Evolutionary conservation across 2,888 invertebrate genomes (phyloP), one percentile per base, ranked within the genome.

Genomic region (Neoaliturus tenellus): DNA sequence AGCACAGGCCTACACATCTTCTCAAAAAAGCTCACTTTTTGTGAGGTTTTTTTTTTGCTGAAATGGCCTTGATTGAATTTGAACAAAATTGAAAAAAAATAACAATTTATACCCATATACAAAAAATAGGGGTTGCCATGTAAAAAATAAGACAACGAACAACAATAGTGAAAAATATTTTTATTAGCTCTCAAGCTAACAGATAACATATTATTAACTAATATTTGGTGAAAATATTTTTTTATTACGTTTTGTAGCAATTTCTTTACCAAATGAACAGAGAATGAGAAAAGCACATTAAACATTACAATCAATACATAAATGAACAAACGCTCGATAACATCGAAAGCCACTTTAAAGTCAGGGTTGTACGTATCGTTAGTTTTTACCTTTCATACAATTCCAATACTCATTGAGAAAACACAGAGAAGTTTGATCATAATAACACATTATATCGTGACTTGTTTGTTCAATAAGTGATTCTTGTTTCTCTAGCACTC

Each of bases 111-210:
- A n/a, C n/a, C n/a, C n/a, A n/a, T n/a, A n/a, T n/a, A n/a, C n/a
- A n/a, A n/a, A n/a, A n/a, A n/a, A n/a, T n/a, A n/a, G n/a, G n/a
- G n/a, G n/a, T n/a, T n/a, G 39, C 12, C 6, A 39, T 69, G 1
- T 39, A 23, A 78, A 55, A 10, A 55, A 33, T 71, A 55, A 78
- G 78, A 78, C 78, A 55, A 78, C 48, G 33, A 78, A 78, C 78
- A 73, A 73, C 73, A 78, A 78, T 78, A 78, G 78, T 78, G 78
- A 78, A 78, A 78, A 78, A 78, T 78, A 78, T 78, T 78, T 71
- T 78, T 78, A 78, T 78, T 78, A 78, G 78, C 78, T 78, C 55
- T 78, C 33, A 78, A 78, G 78, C 78, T 78, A 78, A 78, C 78
- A 78, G 51, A 78, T 78, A 78, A 78, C 78, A 78, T 51, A 78